Evolutionary conservation across 2,797 vertebrate genomes (phyloP).

Genomic region (Agapornis canus): DNA sequence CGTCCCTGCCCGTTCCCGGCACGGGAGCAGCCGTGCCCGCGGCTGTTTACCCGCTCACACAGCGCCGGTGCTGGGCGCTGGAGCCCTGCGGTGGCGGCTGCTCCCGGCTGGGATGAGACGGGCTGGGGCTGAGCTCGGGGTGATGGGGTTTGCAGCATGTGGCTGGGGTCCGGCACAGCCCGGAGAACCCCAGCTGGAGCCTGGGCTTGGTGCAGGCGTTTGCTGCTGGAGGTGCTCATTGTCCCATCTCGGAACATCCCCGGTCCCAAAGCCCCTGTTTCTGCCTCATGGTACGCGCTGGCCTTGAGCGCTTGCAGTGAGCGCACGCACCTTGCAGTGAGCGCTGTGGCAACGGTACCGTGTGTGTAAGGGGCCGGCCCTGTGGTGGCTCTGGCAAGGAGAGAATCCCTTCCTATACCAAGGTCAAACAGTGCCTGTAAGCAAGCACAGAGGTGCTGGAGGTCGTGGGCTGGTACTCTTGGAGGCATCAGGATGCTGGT

Average conservation of each 20-base stretch:
- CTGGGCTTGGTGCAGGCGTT: background rate
- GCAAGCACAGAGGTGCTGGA: background rate
- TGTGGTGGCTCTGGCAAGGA: fast-evolving
- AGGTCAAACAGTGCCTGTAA: background rate
- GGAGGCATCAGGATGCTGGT: background rate
- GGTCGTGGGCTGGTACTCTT: background rate
- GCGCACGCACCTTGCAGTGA: fast-evolving
- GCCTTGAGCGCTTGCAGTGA: background rate
- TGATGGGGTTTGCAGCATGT: fast-evolving
- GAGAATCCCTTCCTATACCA: background rate
- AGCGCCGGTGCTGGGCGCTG: background rate
- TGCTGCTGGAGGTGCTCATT: background rate
- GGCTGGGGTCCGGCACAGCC: background rate
- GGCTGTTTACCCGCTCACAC: background rate
- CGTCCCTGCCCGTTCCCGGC: background rate
- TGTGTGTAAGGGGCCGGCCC: fast-evolving
- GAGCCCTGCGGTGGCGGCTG: fast-evolving
- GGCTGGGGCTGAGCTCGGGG: fast-evolving
- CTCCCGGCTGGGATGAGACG: fast-evolving
- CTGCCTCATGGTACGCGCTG: fast-evolving
- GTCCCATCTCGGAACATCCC: background rate
- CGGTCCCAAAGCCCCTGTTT: background rate
- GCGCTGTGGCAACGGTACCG: fast-evolving
- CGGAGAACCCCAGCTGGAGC: background rate
- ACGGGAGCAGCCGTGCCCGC: background rate